Conservation (phyloP, 2,888 invertebrate genomes). For the Dicycla oo region DNA sequence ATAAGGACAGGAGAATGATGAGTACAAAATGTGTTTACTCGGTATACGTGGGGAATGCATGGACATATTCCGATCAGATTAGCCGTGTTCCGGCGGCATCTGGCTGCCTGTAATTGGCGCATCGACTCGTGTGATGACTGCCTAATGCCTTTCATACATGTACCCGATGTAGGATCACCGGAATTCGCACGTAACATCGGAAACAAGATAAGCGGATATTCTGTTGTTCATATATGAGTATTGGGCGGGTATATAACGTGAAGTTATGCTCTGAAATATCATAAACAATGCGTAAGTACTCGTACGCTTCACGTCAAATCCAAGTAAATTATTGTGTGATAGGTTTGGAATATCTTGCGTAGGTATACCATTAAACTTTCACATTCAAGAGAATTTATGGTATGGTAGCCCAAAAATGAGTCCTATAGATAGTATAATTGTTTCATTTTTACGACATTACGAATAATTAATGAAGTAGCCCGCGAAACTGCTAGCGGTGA, state of each 20-base stretch:
- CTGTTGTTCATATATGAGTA: conserved; percentile 20
- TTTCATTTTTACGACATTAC: not conserved
- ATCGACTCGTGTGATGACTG: conserved; percentile 46
- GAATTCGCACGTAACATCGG: conserved; percentile 37
- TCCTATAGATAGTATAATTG: too few relatives aligned
- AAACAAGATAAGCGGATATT: conserved; percentile 44
- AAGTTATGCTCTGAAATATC: conserved; percentile 27
- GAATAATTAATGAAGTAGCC: conserved; percentile 11
- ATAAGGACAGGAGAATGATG: too few relatives aligned
- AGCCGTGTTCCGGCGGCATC: conserved; percentile 25
- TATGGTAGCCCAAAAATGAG: too few relatives aligned
- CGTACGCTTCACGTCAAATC: not conserved
- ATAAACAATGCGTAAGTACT: conserved; percentile 2
- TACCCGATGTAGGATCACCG: conserved; percentile 15
- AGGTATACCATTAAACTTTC: not conserved
- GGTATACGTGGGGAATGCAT: conserved; percentile 36
- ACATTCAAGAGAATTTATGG: not conserved
- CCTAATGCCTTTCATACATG: conserved; percentile 37
- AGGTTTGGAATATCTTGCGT: not conserved
- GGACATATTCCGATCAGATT: conserved; percentile 47
- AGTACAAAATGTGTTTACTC: conserved; percentile 31
- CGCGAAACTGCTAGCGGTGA: conserved; percentile 19
- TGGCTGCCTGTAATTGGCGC: conserved; percentile 35
- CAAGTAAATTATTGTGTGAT: not conserved
- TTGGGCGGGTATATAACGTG: conserved; percentile 11